These are phyloP conservation scores for Piaya cayana DNA, from an alignment of 2,113 vertebrate species.

Conservation along the genomic window DNA sequence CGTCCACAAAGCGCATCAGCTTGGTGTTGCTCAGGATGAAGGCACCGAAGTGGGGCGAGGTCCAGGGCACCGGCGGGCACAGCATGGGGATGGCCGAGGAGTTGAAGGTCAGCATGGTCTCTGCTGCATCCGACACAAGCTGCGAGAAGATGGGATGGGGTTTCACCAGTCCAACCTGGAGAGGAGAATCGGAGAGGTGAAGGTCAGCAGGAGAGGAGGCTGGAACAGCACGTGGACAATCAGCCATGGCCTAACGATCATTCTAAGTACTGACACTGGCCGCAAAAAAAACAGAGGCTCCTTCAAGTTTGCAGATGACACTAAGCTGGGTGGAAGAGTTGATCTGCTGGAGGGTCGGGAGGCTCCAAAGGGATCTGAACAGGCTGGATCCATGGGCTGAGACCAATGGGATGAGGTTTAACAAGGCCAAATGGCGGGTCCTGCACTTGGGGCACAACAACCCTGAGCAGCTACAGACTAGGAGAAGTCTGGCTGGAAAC, in stretches of 20 bases:
- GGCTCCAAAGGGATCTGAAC: too few species aligned
- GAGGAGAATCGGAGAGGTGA: background rate
- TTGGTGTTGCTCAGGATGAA: constrained; percentile 85
- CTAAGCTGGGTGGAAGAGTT: too few species aligned
- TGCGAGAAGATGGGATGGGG: constrained; percentile 88
- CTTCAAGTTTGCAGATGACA: too few species aligned
- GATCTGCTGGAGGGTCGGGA: too few species aligned
- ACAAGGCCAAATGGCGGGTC: too few species aligned
- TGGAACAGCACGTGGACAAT: background rate
- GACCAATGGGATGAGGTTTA: too few species aligned
- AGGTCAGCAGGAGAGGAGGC: background rate
- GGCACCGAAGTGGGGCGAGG: constrained; percentile 77
- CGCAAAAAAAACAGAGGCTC: background rate
- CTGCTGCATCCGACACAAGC: constrained; percentile 78
- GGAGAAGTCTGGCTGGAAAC: too few species aligned
- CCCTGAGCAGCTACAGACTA: too few species aligned
- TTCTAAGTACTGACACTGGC: background rate
- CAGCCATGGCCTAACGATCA: accelerated
- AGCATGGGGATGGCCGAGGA: constrained; percentile 88
- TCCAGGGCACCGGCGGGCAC: constrained; percentile 92
- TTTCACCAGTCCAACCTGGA: constrained; percentile 90
- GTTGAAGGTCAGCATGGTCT: constrained; percentile 87
- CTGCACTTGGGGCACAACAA: too few species aligned
- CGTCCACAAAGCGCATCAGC: constrained; percentile 85
- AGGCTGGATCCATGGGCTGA: too few species aligned